A percentile compares a stretch with the other conserved stretches of the same genome.
These are phyloP conservation scores for Amblyteles armatorius DNA, from an alignment of 2,888 invertebrate genomes.

Conservation along the genomic window DNA sequence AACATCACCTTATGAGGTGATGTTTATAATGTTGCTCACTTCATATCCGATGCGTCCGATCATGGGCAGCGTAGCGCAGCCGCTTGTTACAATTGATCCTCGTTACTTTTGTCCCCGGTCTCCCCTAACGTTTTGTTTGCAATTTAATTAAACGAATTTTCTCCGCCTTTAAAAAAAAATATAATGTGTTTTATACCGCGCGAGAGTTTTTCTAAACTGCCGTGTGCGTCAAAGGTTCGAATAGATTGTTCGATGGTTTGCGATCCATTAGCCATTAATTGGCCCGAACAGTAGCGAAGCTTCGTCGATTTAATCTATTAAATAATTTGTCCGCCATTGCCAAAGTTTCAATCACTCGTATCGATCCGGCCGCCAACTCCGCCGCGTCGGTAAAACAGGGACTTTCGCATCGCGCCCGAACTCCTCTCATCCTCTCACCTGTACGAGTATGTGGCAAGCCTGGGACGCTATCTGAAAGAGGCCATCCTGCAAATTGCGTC, in stretches of 20 bases:
- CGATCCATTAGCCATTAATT: not conserved
- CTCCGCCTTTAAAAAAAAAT: not conserved
- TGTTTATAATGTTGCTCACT: no score
- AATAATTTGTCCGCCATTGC: not conserved
- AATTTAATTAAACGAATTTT: not conserved
- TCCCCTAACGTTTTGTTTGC: not conserved
- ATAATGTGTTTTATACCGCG: not conserved
- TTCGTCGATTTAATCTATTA: constrained; percentile 4
- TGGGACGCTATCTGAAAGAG: constrained; percentile 92
- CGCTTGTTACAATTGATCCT: no score
- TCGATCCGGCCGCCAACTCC: not conserved
- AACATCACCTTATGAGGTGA: no score
- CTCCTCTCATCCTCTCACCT: constrained; percentile 85
- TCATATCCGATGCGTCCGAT: no score
- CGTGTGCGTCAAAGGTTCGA: not conserved
- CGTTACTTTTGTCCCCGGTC: no score
- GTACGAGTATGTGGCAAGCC: constrained; percentile 91
- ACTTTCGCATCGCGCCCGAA: constrained; percentile 21
- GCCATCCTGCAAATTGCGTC: constrained; percentile 90
- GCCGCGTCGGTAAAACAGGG: constrained; percentile 17
- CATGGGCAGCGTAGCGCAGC: no score
- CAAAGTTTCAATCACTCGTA: not conserved
- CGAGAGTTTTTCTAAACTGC: not conserved
- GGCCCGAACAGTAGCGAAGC: not conserved
- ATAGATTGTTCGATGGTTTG: not conserved